Evolutionary conservation across 2,797 vertebrate genomes (phyloP).

Genomic region (Synaphobranchus kaupii): DNA sequence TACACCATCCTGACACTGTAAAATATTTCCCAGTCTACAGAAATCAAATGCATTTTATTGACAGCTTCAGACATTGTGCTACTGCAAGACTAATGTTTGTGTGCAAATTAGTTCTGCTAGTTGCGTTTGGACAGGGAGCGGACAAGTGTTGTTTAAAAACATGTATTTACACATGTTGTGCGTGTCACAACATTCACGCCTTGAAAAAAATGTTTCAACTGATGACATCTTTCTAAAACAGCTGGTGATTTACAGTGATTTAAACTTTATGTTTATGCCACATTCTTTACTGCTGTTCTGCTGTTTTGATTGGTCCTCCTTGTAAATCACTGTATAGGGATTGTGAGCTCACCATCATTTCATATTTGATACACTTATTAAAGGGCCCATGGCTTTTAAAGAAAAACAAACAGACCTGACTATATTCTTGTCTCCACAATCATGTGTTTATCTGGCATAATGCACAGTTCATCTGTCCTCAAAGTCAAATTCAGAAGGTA

Average conservation of each 20-base stretch:
- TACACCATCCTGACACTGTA: not conserved
- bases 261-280: not conserved
- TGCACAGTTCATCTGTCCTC: not conserved
- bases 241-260: not conserved
- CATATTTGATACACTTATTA: not conserved
- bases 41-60: not conserved
- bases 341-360: not conserved
- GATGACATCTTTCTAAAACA: not conserved
- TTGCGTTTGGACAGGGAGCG: not conserved
- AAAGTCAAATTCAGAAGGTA: not conserved
- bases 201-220: not conserved
- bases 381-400: not conserved
- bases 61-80: not conserved
- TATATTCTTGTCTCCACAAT: too few relatives aligned
- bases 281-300: not conserved
- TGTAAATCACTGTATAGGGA: not conserved
- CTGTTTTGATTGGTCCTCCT: not conserved
- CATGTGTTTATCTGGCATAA: too few relatives aligned
- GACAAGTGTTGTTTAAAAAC: not conserved
- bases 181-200: not conserved
- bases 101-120: not conserved
- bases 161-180: not conserved
- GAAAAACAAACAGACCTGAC: not conserved
- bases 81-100: not conserved
- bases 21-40: not conserved